Conservation (phyloP, 2,113 vertebrate genomes). For the Reinhardtius hippoglossoides region DNA sequence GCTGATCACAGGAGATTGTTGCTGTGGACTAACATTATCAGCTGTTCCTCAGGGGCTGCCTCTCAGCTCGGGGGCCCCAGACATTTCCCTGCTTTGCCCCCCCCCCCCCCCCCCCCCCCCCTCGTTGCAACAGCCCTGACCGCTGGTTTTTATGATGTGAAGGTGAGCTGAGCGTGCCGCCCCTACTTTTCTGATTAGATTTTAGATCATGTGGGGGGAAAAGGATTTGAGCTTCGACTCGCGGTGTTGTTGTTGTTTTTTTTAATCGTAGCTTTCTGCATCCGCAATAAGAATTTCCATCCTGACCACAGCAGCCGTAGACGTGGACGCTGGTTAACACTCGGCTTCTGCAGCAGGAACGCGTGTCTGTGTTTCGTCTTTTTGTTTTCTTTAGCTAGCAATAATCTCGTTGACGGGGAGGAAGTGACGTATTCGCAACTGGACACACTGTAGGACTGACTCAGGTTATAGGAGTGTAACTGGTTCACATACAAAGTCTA, state of each 20-base stretch:
- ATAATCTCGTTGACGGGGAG: conserved; percentile 50
- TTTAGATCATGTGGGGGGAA: not conserved
- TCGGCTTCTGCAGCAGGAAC: conserved; percentile 12
- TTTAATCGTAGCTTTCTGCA: conserved; percentile 7
- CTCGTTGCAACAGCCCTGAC: no score
- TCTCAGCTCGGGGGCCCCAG: no score
- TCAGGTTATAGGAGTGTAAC: conserved; percentile 4
- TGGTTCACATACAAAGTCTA: conserved; percentile 17
- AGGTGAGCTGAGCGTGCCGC: not conserved
- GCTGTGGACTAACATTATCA: no score
- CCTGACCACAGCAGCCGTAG: conserved; percentile 14
- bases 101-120: no score
- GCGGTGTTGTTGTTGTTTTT: conserved; percentile 30
- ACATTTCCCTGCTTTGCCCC: no score
- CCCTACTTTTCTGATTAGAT: conserved; percentile 1
- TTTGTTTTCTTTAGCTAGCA: conserved; percentile 46
- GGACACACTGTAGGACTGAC: conserved; percentile 1
- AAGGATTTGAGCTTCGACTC: conserved; percentile 17
- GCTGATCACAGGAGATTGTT: no score
- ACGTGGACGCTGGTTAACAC: not conserved
- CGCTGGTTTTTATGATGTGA: no score
- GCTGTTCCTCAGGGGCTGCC: no score
- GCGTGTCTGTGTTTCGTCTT: conserved; percentile 18
- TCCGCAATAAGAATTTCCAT: conserved; percentile 31
- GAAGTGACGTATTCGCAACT: not conserved